Percentiles rank a stretch among this genome's conserved stretches.
phyloP scores from a whole-genome alignment of 2,797 vertebrate species.

The Danio aesculapii region DNA sequence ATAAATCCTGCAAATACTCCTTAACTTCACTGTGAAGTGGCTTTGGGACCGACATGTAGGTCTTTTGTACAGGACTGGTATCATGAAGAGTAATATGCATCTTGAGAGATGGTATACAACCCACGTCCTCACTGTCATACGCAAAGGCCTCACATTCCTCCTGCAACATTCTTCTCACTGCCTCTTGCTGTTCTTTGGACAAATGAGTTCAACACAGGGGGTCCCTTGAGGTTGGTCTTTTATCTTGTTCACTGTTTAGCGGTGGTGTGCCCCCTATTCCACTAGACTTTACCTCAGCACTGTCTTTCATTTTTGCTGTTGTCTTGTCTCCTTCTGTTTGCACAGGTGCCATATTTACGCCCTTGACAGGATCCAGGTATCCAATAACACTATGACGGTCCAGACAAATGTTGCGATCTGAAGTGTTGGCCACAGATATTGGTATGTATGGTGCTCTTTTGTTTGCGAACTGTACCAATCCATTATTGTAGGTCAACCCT shows the following conservation, averaged over 20 bases:
- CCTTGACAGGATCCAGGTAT: neutral
- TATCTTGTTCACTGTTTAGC: neutral
- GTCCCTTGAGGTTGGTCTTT: slow-evolving; percentile 17
- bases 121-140: slow-evolving; percentile 21
- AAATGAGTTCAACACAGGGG: slow-evolving; percentile 30
- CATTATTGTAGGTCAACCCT: neutral
- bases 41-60: slow-evolving; percentile 18
- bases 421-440: neutral
- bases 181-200: neutral
- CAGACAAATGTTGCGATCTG: neutral
- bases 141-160: slow-evolving; percentile 51
- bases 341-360: neutral
- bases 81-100: slow-evolving; percentile 41
- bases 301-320: neutral
- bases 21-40: slow-evolving; percentile 60
- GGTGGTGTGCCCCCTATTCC: neutral
- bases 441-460: neutral
- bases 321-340: neutral
- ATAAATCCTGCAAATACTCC: slow-evolving; percentile 42
- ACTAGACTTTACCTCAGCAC: neutral
- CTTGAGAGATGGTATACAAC: slow-evolving; percentile 35
- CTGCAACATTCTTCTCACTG: neutral
- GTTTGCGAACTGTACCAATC: neutral
- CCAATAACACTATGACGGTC: neutral
- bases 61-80: slow-evolving; percentile 24